These are phyloP conservation scores for Gymnoscopelus braueri DNA, from an alignment of 2,797 vertebrate genomes.

Conservation along the genomic window DNA sequence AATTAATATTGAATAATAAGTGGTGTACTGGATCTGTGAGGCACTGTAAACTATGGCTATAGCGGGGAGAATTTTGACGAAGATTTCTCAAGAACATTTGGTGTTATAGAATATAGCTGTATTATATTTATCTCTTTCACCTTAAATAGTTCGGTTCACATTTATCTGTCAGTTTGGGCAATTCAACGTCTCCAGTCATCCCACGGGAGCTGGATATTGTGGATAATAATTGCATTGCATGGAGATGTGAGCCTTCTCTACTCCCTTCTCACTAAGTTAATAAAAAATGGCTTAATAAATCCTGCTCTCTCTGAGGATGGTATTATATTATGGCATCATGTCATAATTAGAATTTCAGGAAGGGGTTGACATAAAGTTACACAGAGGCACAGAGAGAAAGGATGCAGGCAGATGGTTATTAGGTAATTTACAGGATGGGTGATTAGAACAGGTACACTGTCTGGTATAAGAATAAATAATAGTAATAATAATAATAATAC, in stretches of 20 bases:
- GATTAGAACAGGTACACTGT: constrained; percentile 28
- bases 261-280: no score
- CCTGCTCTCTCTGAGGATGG: constrained; percentile 4
- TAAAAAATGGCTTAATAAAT: background rate
- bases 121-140: background rate
- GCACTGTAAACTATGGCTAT: background rate
- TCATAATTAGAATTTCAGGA: constrained; percentile 5
- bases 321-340: background rate
- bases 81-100: background rate
- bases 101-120: background rate
- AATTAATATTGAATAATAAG: background rate
- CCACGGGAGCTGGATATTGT: background rate
- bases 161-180: constrained; percentile 1
- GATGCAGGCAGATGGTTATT: constrained; percentile 1
- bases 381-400: background rate
- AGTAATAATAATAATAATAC: no score
- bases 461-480: background rate
- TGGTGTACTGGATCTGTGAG: background rate
- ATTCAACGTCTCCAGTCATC: background rate
- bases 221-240: constrained; percentile 14
- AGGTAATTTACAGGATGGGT: constrained; percentile 25
- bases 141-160: constrained; percentile 14
- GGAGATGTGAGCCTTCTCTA: background rate
- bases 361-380: background rate
- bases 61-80: background rate